Conservation (phyloP, 2,113 vertebrate species). For the Rhea pennata region DNA sequence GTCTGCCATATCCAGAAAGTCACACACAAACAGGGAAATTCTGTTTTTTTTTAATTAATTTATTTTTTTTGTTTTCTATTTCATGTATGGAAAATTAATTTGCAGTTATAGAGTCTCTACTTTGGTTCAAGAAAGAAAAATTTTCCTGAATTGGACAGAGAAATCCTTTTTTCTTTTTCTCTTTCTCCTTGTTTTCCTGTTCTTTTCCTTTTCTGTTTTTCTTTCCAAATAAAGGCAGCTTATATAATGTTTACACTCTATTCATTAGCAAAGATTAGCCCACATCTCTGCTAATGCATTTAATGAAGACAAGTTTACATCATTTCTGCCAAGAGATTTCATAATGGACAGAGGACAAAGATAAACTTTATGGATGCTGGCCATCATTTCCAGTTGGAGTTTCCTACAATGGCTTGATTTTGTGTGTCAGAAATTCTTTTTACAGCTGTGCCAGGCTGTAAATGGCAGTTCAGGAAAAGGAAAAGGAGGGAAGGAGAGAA, state of each 20-base stretch:
- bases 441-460: conserved; percentile 10
- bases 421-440: conserved; percentile 18
- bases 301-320: conserved; percentile 5
- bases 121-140: neutral
- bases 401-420: conserved; percentile 28
- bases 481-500: neutral
- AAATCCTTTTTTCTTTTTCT: neutral
- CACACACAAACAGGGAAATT: neutral
- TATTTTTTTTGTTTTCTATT: neutral
- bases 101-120: neutral
- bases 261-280: conserved; percentile 2
- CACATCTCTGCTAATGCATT: neutral
- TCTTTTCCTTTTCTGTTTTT: neutral
- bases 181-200: neutral
- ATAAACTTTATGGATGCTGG: conserved; percentile 28
- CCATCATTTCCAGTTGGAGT: conserved; percentile 33
- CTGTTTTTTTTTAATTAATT: neutral
- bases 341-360: neutral
- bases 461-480: conserved; percentile 5
- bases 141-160: neutral
- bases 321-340: conserved; percentile 30
- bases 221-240: neutral
- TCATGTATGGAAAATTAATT: neutral
- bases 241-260: neutral
- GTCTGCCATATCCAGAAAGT: neutral